Percentiles rank a stretch among this genome's conserved stretches.
phyloP scores from a whole-genome alignment of 2,888 invertebrate species.

The Ochlodes sylvanus region DNA sequence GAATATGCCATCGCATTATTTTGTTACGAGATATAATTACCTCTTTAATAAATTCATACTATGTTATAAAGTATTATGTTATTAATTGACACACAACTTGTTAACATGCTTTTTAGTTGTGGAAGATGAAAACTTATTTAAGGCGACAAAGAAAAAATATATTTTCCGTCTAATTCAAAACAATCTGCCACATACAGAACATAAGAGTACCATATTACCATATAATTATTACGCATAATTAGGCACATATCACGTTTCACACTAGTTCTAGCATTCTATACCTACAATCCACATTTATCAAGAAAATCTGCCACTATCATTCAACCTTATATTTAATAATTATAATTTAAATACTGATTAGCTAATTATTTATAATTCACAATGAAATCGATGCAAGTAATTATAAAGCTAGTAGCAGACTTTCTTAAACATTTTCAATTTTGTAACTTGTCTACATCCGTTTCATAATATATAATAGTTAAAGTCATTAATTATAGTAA shows the following conservation, averaged over 20 bases:
- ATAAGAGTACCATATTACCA: conserved; percentile 45
- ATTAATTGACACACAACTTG: conserved; percentile 35
- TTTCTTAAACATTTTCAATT: conserved; percentile 52
- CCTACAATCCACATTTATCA: conserved; percentile 47
- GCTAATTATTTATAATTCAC: conserved; percentile 11
- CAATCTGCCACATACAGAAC: conserved; percentile 5
- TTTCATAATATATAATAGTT: conserved; percentile 16
- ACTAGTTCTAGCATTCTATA: conserved; percentile 78
- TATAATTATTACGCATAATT: conserved; percentile 55
- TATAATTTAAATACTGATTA: not conserved
- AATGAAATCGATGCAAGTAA: conserved; percentile 20
- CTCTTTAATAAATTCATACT: not conserved
- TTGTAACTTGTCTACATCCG: not conserved
- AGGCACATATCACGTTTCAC: conserved; percentile 80
- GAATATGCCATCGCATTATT: not conserved
- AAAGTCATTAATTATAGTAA: conserved; percentile 39
- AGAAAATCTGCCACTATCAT: conserved; percentile 13
- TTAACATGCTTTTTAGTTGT: not conserved
- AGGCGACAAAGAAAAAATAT: not conserved
- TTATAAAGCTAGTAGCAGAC: conserved; percentile 32
- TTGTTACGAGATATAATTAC: not conserved
- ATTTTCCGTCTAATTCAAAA: not conserved
- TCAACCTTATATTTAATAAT: conserved; percentile 2
- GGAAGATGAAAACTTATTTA: not conserved
- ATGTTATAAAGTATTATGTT: conserved; percentile 3